A percentile compares a stretch with the other conserved stretches of the same genome.
phyloP scores from a whole-genome alignment of 2,797 vertebrate species.

The Netta rufina region DNA sequence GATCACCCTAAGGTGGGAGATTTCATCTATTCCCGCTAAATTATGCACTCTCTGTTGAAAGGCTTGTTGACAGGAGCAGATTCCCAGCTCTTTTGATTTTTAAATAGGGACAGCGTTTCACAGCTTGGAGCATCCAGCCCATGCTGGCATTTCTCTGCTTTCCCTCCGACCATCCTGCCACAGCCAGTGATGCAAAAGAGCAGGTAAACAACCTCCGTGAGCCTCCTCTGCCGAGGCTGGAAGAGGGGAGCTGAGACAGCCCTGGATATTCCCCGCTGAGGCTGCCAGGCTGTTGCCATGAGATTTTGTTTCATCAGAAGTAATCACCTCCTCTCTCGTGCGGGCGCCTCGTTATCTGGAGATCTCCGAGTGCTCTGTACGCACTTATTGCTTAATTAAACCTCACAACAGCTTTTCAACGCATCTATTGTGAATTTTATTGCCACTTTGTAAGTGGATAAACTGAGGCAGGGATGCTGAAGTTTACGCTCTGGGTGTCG shows the following conservation, averaged over 20 bases:
- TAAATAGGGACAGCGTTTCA: background rate
- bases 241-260: background rate
- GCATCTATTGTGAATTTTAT: slow-evolving; percentile 9
- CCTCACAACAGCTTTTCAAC: slow-evolving; percentile 6
- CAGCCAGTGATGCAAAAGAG: background rate
- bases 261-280: slow-evolving; percentile 26
- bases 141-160: background rate
- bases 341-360: background rate
- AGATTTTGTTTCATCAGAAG: slow-evolving; percentile 35
- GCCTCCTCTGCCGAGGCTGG: background rate
- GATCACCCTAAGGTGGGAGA: slow-evolving; percentile 47
- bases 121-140: background rate
- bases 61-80: slow-evolving; percentile 4
- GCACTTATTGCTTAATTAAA: slow-evolving; percentile 40
- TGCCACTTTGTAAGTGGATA: background rate
- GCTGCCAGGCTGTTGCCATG: background rate
- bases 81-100: slow-evolving; percentile 23
- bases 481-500: background rate
- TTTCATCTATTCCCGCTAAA: slow-evolving; percentile 39
- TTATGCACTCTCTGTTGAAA: slow-evolving; percentile 23
- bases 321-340: slow-evolving; percentile 2
- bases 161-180: background rate
- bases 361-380: background rate
- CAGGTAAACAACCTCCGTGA: background rate
- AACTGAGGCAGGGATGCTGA: slow-evolving; percentile 5